Conservation (phyloP, 1,140 invertebrate species). For the Bombus turneri region DNA sequence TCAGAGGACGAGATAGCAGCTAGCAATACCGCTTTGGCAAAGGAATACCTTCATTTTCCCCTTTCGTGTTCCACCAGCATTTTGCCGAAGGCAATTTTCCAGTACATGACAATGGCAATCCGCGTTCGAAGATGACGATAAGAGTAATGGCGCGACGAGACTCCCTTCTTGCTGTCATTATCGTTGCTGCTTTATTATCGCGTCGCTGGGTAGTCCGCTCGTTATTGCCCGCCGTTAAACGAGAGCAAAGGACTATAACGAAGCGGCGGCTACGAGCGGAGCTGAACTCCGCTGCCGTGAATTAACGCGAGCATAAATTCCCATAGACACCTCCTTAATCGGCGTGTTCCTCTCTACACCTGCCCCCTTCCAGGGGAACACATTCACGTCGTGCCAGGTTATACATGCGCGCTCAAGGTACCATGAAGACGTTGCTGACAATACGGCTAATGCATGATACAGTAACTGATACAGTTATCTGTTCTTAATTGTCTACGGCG, state of each 20-base stretch:
- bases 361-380: background rate
- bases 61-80: constrained; percentile 17
- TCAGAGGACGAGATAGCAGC: constrained; percentile 9
- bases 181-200: constrained; percentile 64
- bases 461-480: constrained; percentile 67
- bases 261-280: constrained; percentile 13
- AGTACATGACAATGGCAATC: constrained; percentile 57
- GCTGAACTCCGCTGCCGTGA: constrained; percentile 55
- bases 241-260: constrained; percentile 67
- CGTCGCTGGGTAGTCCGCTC: constrained; percentile 51
- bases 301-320: constrained; percentile 70
- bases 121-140: constrained; percentile 63
- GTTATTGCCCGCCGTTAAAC: constrained; percentile 66
- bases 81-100: constrained; percentile 45
- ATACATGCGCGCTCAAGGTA: constrained; percentile 37
- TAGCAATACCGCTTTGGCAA: background rate
- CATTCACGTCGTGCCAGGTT: constrained; percentile 27
- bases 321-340: constrained; percentile 71
- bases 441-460: constrained; percentile 57
- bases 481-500: constrained; percentile 56
- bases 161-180: constrained; percentile 64
- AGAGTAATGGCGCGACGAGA: constrained; percentile 61
- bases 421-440: constrained; percentile 57
- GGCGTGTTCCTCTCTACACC: constrained; percentile 58
- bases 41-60: background rate